phyloP scores from a whole-genome alignment of 2,888 invertebrate species.

The Pimpla rufipes region DNA sequence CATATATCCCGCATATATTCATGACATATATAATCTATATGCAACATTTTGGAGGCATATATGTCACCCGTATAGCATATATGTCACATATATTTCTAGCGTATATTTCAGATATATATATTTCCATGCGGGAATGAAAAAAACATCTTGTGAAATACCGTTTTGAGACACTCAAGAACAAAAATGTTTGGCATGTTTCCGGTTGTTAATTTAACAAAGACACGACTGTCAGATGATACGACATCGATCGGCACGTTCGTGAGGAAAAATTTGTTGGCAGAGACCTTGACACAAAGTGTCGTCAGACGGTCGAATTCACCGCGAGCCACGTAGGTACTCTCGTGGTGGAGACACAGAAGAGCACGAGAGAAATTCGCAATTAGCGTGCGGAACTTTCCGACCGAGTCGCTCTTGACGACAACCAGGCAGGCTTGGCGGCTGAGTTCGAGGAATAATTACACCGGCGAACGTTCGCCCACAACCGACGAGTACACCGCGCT shows the following conservation, averaged over 20 bases:
- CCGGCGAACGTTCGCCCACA: slow-evolving; percentile 1
- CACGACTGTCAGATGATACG: too few relatives aligned
- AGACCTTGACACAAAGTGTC: neutral
- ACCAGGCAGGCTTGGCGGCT: neutral
- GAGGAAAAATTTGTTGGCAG: slow-evolving; percentile 19
- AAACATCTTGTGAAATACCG: too few relatives aligned
- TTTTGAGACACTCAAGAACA: too few relatives aligned
- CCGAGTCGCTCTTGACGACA: slow-evolving; percentile 17
- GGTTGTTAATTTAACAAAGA: too few relatives aligned
- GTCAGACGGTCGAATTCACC: neutral
- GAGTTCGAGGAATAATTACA: slow-evolving; percentile 50
- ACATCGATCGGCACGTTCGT: slow-evolving; percentile 34
- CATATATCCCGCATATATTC: too few relatives aligned
- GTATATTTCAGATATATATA: too few relatives aligned
- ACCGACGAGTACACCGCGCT: neutral
- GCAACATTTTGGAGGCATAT: too few relatives aligned
- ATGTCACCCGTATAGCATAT: too few relatives aligned
- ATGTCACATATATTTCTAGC: too few relatives aligned
- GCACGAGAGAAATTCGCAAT: slow-evolving; percentile 47
- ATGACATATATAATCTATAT: too few relatives aligned
- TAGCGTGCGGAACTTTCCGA: slow-evolving; percentile 16
- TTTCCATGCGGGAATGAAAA: too few relatives aligned
- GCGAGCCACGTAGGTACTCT: neutral
- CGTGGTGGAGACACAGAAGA: neutral
- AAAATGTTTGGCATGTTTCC: too few relatives aligned